These are phyloP conservation scores for Bursaphelenchus okinawaensis DNA, from an alignment of 2,888 invertebrate species.

Conservation along the genomic window DNA sequence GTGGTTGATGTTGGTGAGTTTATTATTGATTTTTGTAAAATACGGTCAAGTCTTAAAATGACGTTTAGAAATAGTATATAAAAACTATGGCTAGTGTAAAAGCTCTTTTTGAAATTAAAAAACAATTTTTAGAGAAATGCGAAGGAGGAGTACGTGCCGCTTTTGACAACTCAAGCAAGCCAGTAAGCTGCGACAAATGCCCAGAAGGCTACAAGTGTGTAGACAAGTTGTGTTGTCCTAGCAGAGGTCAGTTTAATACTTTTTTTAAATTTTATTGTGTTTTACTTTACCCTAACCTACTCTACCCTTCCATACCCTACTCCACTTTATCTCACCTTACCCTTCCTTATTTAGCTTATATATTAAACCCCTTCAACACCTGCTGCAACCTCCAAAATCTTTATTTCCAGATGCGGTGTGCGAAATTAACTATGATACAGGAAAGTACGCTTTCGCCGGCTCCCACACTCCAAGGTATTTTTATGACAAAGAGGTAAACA, in stretches of 20 bases:
- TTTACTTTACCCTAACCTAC: too few relatives aligned
- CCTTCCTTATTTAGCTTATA: background rate
- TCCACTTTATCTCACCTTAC: too few relatives aligned
- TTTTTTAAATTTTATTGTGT: too few relatives aligned
- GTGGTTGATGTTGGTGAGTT: slow-evolving; percentile 35
- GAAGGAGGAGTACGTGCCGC: slow-evolving; percentile 34
- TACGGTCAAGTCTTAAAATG: too few relatives aligned
- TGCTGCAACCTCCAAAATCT: too few relatives aligned
- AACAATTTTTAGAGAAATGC: slow-evolving; percentile 30
- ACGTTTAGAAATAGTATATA: background rate
- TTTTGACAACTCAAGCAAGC: slow-evolving; percentile 18
- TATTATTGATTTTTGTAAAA: too few relatives aligned
- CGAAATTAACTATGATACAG: slow-evolving; percentile 49
- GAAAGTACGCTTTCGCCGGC: slow-evolving; percentile 43
- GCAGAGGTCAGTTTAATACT: slow-evolving; percentile 36
- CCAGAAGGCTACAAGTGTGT: slow-evolving; percentile 47
- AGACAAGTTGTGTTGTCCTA: slow-evolving; percentile 42
- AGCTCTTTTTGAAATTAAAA: too few relatives aligned
- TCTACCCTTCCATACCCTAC: too few relatives aligned
- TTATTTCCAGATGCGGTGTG: slow-evolving; percentile 40
- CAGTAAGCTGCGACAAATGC: slow-evolving; percentile 39
- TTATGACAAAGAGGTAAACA: slow-evolving; percentile 44
- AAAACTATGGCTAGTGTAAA: too few relatives aligned
- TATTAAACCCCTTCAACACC: slow-evolving; percentile 8
- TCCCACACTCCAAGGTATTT: slow-evolving; percentile 53